These are phyloP conservation scores for Tinea trinotella DNA, from an alignment of 2,888 invertebrate species.

Conservation along the genomic window DNA sequence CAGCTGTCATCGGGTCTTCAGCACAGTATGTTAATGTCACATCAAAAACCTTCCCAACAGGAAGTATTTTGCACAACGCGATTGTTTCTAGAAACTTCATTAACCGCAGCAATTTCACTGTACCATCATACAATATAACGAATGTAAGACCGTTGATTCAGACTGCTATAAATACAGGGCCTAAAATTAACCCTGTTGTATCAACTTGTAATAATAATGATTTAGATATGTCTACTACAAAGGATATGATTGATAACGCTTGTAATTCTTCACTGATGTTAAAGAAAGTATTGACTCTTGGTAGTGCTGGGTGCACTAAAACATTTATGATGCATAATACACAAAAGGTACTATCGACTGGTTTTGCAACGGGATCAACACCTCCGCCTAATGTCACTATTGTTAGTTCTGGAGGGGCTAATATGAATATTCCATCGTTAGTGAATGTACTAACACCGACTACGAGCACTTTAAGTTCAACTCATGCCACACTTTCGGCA, in stretches of 20 bases:
- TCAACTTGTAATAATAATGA: slow-evolving; percentile 41
- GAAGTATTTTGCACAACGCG: slow-evolving; percentile 65
- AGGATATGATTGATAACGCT: slow-evolving; percentile 67
- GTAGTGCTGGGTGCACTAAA: slow-evolving; percentile 57
- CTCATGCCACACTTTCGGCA: slow-evolving; percentile 64
- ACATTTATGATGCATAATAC: slow-evolving; percentile 69
- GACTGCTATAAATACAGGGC: slow-evolving; percentile 45
- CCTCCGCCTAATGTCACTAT: slow-evolving; percentile 64
- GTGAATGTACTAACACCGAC: slow-evolving; percentile 44
- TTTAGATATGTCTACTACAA: slow-evolving; percentile 60
- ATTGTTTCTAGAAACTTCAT: slow-evolving; percentile 63
- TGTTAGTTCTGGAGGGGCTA: slow-evolving; percentile 55
- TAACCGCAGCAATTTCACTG: slow-evolving; percentile 47
- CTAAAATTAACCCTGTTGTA: slow-evolving; percentile 48
- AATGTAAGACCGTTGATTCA: slow-evolving; percentile 47
- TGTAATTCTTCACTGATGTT: slow-evolving; percentile 68
- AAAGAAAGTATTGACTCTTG: slow-evolving; percentile 64
- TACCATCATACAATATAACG: slow-evolving; percentile 52
- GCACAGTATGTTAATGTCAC: slow-evolving; percentile 61
- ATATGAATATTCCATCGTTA: slow-evolving; percentile 38
- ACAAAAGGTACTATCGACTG: slow-evolving; percentile 60
- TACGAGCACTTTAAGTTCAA: slow-evolving; percentile 59
- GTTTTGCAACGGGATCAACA: slow-evolving; percentile 56
- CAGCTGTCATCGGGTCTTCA: slow-evolving; percentile 50
- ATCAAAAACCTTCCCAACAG: slow-evolving; percentile 63